phyloP scores from a whole-genome alignment of 92 coral and sea anemone species.

The Porites rus region DNA sequence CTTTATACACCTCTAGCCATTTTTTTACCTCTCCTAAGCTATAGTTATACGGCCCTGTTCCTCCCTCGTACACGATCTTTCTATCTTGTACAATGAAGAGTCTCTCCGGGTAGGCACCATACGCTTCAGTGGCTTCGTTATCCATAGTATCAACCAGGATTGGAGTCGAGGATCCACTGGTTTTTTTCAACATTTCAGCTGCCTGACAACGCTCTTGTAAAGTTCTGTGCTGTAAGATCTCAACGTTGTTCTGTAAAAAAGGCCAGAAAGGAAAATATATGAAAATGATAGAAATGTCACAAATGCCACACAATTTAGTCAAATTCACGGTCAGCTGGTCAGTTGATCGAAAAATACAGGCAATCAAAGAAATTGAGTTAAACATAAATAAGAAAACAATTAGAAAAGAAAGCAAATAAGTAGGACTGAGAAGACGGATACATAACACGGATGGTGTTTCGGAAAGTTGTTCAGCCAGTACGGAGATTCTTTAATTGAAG shows the following conservation, averaged over 20 bases:
- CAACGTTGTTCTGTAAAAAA: constrained; percentile 63
- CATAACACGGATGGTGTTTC: too few relatives aligned
- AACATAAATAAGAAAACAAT: too few relatives aligned
- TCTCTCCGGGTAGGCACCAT: constrained; percentile 85
- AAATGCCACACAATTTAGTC: too few relatives aligned
- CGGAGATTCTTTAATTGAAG: too few relatives aligned
- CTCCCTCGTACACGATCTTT: constrained; percentile 76
- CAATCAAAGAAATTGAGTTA: too few relatives aligned
- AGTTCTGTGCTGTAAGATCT: constrained; percentile 67
- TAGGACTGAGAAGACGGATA: too few relatives aligned
- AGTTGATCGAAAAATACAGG: too few relatives aligned
- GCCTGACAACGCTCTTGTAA: constrained; percentile 72
- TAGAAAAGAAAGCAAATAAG: too few relatives aligned
- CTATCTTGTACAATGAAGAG: constrained; percentile 76
- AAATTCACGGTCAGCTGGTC: too few relatives aligned
- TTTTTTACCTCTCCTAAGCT: constrained; percentile 58
- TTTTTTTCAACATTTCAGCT: constrained; percentile 52
- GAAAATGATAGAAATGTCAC: not conserved
- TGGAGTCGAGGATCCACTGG: constrained; percentile 32
- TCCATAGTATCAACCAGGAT: constrained; percentile 72
- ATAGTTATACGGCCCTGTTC: constrained; percentile 83
- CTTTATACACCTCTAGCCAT: constrained; percentile 65
- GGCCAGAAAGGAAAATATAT: not conserved
- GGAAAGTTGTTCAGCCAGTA: too few relatives aligned
- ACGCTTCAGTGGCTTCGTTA: constrained; percentile 72